These are phyloP conservation scores for Sceloporus undulatus DNA, from an alignment of 2,113 vertebrate species.

Conservation along the genomic window DNA sequence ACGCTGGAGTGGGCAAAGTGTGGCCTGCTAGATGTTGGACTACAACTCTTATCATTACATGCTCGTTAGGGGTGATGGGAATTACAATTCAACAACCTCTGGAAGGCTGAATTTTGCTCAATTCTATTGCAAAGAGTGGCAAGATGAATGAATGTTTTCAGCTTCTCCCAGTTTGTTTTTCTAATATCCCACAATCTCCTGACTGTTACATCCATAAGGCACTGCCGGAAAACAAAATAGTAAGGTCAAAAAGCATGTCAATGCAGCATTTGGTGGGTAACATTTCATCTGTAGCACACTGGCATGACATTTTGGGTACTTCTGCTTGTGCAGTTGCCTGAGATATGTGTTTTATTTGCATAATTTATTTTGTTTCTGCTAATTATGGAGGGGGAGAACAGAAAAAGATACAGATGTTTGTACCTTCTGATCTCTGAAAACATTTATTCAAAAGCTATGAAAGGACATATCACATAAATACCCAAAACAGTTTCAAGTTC, in stretches of 20 bases:
- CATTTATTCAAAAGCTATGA: background rate
- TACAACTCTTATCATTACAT: too few species aligned
- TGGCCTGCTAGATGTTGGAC: too few species aligned
- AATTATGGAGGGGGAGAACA: background rate
- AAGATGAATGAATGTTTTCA: too few species aligned
- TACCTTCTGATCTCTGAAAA: background rate
- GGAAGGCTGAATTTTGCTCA: too few species aligned
- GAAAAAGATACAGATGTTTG: background rate
- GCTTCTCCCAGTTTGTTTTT: background rate
- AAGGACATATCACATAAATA: background rate
- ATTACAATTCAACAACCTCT: too few species aligned
- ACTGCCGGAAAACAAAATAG: background rate
- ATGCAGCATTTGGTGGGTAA: background rate
- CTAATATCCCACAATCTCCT: background rate
- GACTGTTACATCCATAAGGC: background rate
- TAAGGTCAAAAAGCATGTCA: background rate
- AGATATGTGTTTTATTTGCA: background rate
- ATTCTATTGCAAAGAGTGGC: too few species aligned
- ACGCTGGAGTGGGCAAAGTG: too few species aligned
- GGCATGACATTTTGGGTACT: background rate
- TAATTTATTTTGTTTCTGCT: background rate
- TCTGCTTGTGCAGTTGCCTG: background rate
- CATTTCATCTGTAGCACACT: background rate
- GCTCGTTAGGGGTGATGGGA: too few species aligned
- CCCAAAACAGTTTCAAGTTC: background rate